Conservation (phyloP, 2,797 vertebrate species). For the Rhynchotus rufescens region DNA sequence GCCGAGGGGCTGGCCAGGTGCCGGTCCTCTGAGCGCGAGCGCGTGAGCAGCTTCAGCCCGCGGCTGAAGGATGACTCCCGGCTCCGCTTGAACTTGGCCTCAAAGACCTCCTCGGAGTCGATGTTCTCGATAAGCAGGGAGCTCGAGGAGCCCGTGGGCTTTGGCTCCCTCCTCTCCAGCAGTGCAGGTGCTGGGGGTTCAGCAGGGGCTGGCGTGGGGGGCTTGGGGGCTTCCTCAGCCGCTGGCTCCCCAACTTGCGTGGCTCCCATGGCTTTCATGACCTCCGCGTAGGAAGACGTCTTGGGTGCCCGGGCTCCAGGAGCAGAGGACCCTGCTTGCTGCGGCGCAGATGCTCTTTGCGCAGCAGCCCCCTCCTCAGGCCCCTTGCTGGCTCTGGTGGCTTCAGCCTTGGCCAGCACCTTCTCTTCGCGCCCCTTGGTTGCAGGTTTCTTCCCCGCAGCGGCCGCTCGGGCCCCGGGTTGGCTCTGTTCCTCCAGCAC, state of each 20-base stretch:
- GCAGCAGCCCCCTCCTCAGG: background rate
- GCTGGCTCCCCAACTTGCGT: slow-evolving; percentile 11
- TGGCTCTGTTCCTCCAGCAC: background rate
- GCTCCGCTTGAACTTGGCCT: slow-evolving; percentile 92
- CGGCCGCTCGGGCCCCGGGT: background rate
- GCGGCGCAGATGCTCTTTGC: background rate
- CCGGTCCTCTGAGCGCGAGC: slow-evolving; percentile 91
- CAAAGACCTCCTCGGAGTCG: slow-evolving; percentile 93
- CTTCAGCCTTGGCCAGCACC: background rate
- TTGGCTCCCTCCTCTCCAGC: background rate
- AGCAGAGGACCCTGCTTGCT: background rate
- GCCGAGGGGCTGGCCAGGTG: slow-evolving; percentile 70
- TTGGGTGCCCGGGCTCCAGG: slow-evolving; percentile 2
- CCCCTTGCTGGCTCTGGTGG: background rate
- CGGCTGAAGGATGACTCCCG: slow-evolving; percentile 91
- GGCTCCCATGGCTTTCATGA: slow-evolving; percentile 91
- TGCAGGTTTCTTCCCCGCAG: background rate
- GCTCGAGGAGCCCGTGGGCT: slow-evolving; percentile 52
- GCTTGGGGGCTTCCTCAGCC: background rate
- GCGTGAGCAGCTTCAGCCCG: slow-evolving; percentile 89
- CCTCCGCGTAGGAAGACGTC: slow-evolving; percentile 91
- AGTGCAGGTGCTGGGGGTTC: background rate
- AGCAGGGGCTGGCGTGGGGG: background rate
- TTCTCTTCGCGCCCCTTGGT: slow-evolving; percentile 12
- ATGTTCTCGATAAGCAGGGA: slow-evolving; percentile 86